A percentile compares a stretch with the other conserved stretches of the same genome.
These are phyloP conservation scores for Stylophora pistillata DNA, from an alignment of 64 coral and sea anemone genomes.

Conservation along the genomic window DNA sequence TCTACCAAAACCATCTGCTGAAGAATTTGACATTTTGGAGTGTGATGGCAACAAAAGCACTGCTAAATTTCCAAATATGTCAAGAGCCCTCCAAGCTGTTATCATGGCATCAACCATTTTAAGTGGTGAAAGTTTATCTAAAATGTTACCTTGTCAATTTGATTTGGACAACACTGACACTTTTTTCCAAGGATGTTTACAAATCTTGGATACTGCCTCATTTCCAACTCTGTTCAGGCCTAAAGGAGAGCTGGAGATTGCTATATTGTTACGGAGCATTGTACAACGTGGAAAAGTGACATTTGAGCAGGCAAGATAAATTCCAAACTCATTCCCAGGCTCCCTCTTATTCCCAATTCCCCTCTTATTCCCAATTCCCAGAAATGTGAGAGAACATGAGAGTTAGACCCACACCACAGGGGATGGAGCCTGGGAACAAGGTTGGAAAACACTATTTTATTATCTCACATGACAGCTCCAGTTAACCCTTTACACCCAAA, in stretches of 20 bases:
- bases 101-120: neutral
- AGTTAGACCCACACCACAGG: no score
- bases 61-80: neutral
- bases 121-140: neutral
- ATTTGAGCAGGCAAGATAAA: conserved; percentile 48
- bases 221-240: conserved; percentile 67
- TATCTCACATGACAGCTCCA: no score
- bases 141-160: neutral
- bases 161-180: neutral
- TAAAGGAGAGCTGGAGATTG: conserved; percentile 62
- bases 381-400: no score
- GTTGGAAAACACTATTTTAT: no score
- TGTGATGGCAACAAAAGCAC: neutral
- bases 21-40: conserved; percentile 45
- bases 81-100: neutral
- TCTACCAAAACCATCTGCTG: conserved; percentile 64
- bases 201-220: neutral
- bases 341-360: neutral
- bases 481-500: no score
- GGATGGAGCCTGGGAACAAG: no score
- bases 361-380: neutral
- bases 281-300: conserved; percentile 44
- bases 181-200: conserved; percentile 3
- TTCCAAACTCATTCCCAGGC: neutral
- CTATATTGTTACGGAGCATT: conserved; percentile 51